These are phyloP conservation scores for Lycaena phlaeas DNA, from an alignment of 2,888 invertebrate genomes.

Conservation along the genomic window DNA sequence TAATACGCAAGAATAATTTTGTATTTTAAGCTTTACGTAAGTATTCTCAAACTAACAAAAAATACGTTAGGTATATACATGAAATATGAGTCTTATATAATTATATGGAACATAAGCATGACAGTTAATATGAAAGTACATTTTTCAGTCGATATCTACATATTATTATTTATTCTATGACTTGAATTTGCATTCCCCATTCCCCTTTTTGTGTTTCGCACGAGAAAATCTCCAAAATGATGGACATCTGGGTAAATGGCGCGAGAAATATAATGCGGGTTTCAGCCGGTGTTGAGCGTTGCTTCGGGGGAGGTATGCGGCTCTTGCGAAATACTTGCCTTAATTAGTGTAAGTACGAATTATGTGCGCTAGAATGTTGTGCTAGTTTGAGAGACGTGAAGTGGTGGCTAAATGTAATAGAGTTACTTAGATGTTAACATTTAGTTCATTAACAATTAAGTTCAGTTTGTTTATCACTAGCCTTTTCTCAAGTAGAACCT, in stretches of 20 bases:
- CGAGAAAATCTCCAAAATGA: constrained; percentile 56
- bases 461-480: no score
- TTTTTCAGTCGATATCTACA: constrained; percentile 26
- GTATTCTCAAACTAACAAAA: no score
- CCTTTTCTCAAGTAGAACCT: no score
- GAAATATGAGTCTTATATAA: no score
- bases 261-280: constrained; percentile 51
- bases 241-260: constrained; percentile 61
- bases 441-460: no score
- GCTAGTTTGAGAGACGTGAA: no score
- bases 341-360: constrained; percentile 16
- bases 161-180: constrained; percentile 51
- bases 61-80: no score
- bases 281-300: constrained; percentile 32
- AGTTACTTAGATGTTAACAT: no score
- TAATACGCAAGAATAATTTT: no score
- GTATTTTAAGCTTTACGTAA: no score
- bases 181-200: constrained; percentile 50
- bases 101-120: neutral
- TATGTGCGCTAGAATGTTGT: neutral
- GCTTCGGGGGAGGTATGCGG: constrained; percentile 15
- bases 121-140: constrained; percentile 16
- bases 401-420: no score
- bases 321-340: constrained; percentile 17
- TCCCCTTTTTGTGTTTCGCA: constrained; percentile 32